Conservation (phyloP, 30 jellyfish, hydroid and myxozoan species). For the Phacellophora camtschatica region DNA sequence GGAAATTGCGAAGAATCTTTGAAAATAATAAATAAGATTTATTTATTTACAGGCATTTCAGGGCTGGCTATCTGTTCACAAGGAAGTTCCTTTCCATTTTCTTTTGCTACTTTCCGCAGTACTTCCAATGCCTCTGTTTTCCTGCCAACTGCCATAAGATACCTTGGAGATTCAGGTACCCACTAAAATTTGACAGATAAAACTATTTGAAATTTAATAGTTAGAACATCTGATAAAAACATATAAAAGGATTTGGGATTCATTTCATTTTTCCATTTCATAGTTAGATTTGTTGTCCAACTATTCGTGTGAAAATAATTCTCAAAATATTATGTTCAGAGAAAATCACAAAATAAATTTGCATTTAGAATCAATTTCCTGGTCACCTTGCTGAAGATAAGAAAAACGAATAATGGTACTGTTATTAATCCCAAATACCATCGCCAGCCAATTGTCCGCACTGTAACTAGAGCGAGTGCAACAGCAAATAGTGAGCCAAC, state of each 20-base stretch:
- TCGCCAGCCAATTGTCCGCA: conserved; percentile 84
- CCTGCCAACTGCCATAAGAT: conserved; percentile 60
- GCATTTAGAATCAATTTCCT: no score
- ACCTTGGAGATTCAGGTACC: conserved; percentile 97
- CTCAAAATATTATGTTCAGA: no score
- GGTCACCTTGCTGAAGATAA: conserved; percentile 39
- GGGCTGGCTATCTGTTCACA: conserved; percentile 43
- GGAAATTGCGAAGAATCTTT: no score
- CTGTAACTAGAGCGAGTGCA: conserved; percentile 69
- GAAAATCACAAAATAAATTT: no score
- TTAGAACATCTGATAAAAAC: not conserved
- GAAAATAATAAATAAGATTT: no score
- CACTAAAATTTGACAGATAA: conserved; percentile 54
- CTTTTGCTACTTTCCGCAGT: conserved; percentile 56
- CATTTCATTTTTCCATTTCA: no score
- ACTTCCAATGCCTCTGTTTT: conserved; percentile 55
- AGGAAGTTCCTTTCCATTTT: conserved; percentile 67
- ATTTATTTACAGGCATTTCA: conserved; percentile 68
- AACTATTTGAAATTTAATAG: not conserved
- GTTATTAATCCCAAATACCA: conserved; percentile 81
- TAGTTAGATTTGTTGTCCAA: no score
- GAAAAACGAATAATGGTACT: conserved; percentile 63
- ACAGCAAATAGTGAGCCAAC: conserved; percentile 93
- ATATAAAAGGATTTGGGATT: not conserved
- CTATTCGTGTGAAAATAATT: no score